Base-by-base conservation (phyloP, 2,888 invertebrate genomes). In the Torymus aiolomorphi region DNA sequence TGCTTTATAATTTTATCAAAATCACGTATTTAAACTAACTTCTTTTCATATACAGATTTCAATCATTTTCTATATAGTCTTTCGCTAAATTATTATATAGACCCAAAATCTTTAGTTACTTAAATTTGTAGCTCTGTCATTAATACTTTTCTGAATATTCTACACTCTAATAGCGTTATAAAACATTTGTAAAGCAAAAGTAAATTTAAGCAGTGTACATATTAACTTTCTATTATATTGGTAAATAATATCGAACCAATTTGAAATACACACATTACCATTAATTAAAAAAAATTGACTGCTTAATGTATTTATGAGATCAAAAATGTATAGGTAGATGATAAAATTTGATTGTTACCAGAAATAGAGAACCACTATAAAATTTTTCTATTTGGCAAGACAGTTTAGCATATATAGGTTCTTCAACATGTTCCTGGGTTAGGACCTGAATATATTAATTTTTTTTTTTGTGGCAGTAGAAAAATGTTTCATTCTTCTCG, bases 321-420 rank as follows among this genome's bases (percentile, higher is more conserved):
- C 65, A 77, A 63, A 73, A 69, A 42, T 42, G n/a, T 51, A 49
- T 18, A 72, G 62, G 49, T 62, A 80, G n/a, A 59, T 70, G 31
- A 71, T 65, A 59, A 69, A 57, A 56, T 69, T 49, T 73, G 5
- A 42, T 75, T 76, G 52, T 31, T 65, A 24, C 16, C 42, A 76
- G 52, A 71, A 69, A 69, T 56, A 52, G 31, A 75, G 51, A 67
- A 75, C 24, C 54, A 4, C 5, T 56, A 61, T 42, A 56, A 65
- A 69, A 56, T 51, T 71, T 70, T 67, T 42, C 42, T 67, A 71
- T 80, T 80, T 81, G 72, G 63, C 72, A 78, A 75, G 75, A 75
- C 18, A 42, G 66, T 70, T 20, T 56, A 42, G 42, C 5, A 42
- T 42, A 42, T 42, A 1, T 49, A 67, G 13, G 59, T 66, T 66